These are phyloP conservation scores for Glyphotaelius pellucidus DNA, from an alignment of 2,888 invertebrate genomes.

Conservation along the genomic window DNA sequence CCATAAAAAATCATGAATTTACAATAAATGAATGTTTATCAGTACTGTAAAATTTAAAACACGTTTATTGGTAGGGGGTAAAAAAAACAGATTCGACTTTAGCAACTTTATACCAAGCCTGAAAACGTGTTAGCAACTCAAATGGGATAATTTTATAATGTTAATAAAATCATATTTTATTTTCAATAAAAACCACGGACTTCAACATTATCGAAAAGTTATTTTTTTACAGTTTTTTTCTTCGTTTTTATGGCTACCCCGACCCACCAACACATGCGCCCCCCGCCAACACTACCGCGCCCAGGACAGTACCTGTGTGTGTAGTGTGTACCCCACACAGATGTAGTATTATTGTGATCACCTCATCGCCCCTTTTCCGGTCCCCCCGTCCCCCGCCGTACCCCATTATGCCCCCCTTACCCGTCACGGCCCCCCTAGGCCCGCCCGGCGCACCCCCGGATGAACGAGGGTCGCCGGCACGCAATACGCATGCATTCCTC, in stretches of 20 bases:
- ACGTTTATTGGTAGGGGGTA: too few relatives aligned
- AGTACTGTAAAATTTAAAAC: too few relatives aligned
- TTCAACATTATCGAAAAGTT: not conserved
- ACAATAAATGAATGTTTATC: too few relatives aligned
- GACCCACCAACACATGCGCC: not conserved
- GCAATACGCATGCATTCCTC: conserved; percentile 13
- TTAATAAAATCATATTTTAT: not conserved
- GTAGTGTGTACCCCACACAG: not conserved
- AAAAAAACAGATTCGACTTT: not conserved
- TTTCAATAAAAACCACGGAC: not conserved
- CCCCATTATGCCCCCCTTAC: not conserved
- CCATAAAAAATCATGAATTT: too few relatives aligned
- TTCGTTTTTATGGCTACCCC: not conserved
- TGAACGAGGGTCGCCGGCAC: conserved; percentile 9
- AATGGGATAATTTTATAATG: not conserved
- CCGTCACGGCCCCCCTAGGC: not conserved
- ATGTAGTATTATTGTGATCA: conserved; percentile 9
- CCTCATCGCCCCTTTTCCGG: conserved; percentile 21
- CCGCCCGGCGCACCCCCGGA: not conserved
- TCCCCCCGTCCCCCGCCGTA: not conserved
- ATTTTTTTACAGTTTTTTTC: not conserved
- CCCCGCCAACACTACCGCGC: not conserved
- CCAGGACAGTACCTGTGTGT: not conserved
- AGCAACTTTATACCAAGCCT: not conserved
- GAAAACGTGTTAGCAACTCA: too few relatives aligned